A percentile compares a stretch with the other conserved stretches of the same genome.
phyloP scores from a whole-genome alignment of 2,113 vertebrate genomes.

The Xiphophorus hellerii region DNA sequence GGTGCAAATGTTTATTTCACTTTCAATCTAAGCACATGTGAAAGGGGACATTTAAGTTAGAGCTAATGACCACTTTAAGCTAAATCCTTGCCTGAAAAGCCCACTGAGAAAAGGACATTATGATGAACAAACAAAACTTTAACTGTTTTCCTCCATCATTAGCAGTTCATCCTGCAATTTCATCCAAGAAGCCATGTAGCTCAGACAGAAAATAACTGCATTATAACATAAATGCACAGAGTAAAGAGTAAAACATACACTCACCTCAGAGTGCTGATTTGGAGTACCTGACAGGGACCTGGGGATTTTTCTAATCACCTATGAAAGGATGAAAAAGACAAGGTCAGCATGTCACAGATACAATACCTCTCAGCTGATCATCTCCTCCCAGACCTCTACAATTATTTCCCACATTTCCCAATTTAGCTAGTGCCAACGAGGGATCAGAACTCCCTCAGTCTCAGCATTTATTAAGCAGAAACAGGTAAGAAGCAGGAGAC shows the following conservation, averaged over 20 bases:
- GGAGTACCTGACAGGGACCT: slow-evolving; percentile 62
- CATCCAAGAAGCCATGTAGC: not conserved
- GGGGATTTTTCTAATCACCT: slow-evolving; percentile 71
- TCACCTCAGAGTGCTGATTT: slow-evolving; percentile 72
- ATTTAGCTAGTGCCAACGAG: slow-evolving; percentile 49
- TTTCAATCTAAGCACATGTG: not conserved
- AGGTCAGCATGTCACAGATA: slow-evolving; percentile 57
- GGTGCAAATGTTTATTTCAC: too few relatives aligned
- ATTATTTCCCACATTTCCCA: slow-evolving; percentile 51
- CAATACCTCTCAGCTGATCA: slow-evolving; percentile 48
- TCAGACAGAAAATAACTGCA: not conserved
- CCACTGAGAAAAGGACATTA: not conserved
- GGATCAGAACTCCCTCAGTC: slow-evolving; percentile 45
- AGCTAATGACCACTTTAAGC: not conserved
- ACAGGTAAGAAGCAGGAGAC: slow-evolving; percentile 19
- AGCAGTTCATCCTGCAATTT: not conserved
- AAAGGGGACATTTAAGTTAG: not conserved
- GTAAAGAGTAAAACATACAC: slow-evolving; percentile 7
- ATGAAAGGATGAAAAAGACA: slow-evolving; percentile 57
- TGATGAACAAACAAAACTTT: not conserved
- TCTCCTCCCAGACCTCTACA: slow-evolving; percentile 17
- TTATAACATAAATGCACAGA: slow-evolving; percentile 5
- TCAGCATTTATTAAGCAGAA: slow-evolving; percentile 33
- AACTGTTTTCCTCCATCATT: not conserved
- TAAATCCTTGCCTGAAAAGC: not conserved